These are phyloP conservation scores for Meteorus colon DNA, from an alignment of 2,888 invertebrate genomes.

Conservation along the genomic window DNA sequence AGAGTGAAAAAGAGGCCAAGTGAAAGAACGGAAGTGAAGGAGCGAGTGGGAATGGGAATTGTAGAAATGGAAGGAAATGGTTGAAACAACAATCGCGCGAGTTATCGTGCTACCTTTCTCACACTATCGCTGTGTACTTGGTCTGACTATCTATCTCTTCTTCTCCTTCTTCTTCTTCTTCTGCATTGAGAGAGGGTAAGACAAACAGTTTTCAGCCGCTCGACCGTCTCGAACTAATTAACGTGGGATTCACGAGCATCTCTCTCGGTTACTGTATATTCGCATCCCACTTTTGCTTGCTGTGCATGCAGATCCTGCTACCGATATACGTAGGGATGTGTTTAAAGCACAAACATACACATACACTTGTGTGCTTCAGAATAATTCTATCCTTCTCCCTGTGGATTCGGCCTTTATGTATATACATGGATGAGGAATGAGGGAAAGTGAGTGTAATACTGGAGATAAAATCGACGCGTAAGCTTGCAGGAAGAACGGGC, in stretches of 20 bases:
- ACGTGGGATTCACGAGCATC: conserved; percentile 57
- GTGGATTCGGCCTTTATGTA: conserved; percentile 7
- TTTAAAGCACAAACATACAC: not conserved
- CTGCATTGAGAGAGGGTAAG: conserved; percentile 60
- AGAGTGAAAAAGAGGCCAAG: conserved; percentile 3
- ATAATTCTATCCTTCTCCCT: not conserved
- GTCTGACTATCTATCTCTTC: conserved; percentile 47
- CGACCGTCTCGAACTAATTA: conserved; percentile 68
- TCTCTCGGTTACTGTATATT: conserved; percentile 1
- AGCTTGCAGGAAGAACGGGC: conserved; percentile 20
- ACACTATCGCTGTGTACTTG: not conserved
- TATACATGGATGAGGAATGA: conserved; percentile 13
- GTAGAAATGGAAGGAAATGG: conserved; percentile 33
- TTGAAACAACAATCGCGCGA: conserved; percentile 64
- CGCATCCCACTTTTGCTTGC: not conserved
- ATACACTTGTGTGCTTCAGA: not conserved
- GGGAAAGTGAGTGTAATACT: conserved; percentile 16
- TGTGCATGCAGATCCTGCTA: not conserved
- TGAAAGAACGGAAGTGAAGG: conserved; percentile 19
- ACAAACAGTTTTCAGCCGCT: conserved; percentile 65
- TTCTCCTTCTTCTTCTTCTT: conserved; percentile 44
- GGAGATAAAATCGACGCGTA: conserved; percentile 40
- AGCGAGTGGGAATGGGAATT: conserved; percentile 24
- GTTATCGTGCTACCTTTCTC: conserved; percentile 52
- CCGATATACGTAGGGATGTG: not conserved